Evolutionary conservation across 2,113 vertebrate species (phyloP).

Genomic region (Oophaga pumilio): DNA sequence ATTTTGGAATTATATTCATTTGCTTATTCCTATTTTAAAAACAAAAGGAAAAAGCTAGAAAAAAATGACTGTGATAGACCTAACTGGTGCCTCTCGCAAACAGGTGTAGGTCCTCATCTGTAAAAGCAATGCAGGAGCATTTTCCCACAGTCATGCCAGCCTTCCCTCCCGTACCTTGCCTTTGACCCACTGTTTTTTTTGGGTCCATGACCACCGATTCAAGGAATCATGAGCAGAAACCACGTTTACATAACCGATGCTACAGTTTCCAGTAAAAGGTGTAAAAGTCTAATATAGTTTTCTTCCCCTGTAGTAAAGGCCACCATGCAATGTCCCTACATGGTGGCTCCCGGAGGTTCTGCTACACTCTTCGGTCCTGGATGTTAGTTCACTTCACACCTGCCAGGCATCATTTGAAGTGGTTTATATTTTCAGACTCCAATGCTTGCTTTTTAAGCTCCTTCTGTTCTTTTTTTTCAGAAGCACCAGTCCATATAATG

Average conservation of each 20-base stretch:
- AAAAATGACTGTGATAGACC: too few relatives aligned
- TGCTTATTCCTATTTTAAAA: background rate
- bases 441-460: constrained; percentile 28
- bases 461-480: constrained; percentile 16
- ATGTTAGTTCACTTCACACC: constrained; percentile 32
- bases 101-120: background rate
- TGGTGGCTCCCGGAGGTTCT: background rate
- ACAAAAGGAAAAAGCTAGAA: background rate
- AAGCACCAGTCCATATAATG: constrained; percentile 36
- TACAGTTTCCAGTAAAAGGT: background rate
- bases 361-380: constrained; percentile 6
- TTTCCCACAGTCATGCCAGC: background rate
- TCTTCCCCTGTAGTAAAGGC: background rate
- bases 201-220: background rate
- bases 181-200: background rate
- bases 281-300: background rate
- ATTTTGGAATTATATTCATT: background rate
- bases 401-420: constrained; percentile 31
- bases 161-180: background rate
- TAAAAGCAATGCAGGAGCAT: background rate
- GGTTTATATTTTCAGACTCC: constrained; percentile 50
- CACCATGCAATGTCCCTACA: background rate
- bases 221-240: background rate
- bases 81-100: background rate
- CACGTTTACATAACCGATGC: background rate